Base-by-base conservation (phyloP, 2,888 invertebrate species). In the Caenorhabditis doughertyi region DNA sequence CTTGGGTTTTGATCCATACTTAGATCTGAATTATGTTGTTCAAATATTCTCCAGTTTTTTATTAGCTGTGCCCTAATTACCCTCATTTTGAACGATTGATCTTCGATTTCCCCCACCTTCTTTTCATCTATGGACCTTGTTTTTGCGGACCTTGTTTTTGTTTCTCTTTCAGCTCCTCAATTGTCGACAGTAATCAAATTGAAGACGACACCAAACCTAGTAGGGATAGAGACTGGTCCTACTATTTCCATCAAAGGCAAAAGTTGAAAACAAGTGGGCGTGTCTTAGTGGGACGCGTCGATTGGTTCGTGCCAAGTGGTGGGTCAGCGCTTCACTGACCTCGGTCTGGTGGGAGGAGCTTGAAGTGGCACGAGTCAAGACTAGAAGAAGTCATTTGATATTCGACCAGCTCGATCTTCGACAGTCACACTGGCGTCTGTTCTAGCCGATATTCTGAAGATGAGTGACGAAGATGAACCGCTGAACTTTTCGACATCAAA, bases 401-500 rank as follows among this genome's bases (percentile, higher is more conserved):
- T 53, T 72, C 51, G 27, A 47, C 16, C 56, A 53, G 42, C 23
- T 56, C 7, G 51, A 9, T 25, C 27, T n/a, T 35, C 32, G 11
- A 62, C 60, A 60, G 51, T 65, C 58, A 60, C 53, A 23, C 58
- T 72, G 65, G 58, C 64, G 18, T 76, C 71, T 42, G 58, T 44
- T 21, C 35, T 60, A 0, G 44, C 55, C 3, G 21, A 44, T 49
- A 58, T 49, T 65, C 39, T 67, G 5, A 79, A 76, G 58, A 85
- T 85, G 85, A 85, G 85, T 64, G 87, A 87, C 62, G 85, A 84
- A 29, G 87, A 87, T 73, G 87, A 87, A 56, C 84, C 85, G n/a
- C 82, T 87, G 39, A 87, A 87, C 70, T 87, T 87, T 65, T 87
- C 87, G n/a, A 79, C 85, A 27, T 74, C 84, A 60, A 79, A 72